Conservation (phyloP, 2,888 invertebrate species). For the Drosophila testacea region DNA sequence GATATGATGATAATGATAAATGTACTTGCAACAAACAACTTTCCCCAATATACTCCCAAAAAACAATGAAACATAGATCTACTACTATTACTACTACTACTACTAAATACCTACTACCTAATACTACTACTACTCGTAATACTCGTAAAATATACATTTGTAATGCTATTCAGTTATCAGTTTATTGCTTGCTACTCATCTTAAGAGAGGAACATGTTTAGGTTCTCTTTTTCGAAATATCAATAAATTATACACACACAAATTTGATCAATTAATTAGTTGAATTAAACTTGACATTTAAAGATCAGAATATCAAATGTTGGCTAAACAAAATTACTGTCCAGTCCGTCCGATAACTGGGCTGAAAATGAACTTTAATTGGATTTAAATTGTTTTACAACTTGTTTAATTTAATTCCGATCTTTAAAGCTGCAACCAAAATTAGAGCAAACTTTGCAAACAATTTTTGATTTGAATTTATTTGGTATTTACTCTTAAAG, state of each 20-base stretch:
- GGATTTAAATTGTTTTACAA: constrained; percentile 1
- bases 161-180: constrained; percentile 53
- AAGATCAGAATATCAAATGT: constrained; percentile 38
- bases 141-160: constrained; percentile 54
- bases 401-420: constrained; percentile 32
- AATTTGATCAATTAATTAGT: constrained; percentile 4
- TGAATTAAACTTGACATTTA: constrained; percentile 22
- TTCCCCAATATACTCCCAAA: not conserved
- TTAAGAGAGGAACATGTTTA: constrained; percentile 27
- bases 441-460: constrained; percentile 36
- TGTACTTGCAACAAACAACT: constrained; percentile 43
- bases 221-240: constrained; percentile 14
- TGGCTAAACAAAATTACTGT: constrained; percentile 3
- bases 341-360: constrained; percentile 26
- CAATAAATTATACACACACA: not conserved
- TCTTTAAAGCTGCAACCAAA: constrained; percentile 26
- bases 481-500: constrained; percentile 7
- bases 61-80: constrained; percentile 27
- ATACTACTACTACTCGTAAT: constrained; percentile 38
- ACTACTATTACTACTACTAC: constrained; percentile 33
- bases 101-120: constrained; percentile 29
- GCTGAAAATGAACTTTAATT: constrained; percentile 14
- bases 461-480: constrained; percentile 10
- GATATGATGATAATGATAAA: constrained; percentile 49
- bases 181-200: constrained; percentile 55